Evolutionary conservation across 2,113 vertebrate species (phyloP), one percentile per base, ranked within the genome.

Genomic region (Porphyrio hochstetteri): DNA sequence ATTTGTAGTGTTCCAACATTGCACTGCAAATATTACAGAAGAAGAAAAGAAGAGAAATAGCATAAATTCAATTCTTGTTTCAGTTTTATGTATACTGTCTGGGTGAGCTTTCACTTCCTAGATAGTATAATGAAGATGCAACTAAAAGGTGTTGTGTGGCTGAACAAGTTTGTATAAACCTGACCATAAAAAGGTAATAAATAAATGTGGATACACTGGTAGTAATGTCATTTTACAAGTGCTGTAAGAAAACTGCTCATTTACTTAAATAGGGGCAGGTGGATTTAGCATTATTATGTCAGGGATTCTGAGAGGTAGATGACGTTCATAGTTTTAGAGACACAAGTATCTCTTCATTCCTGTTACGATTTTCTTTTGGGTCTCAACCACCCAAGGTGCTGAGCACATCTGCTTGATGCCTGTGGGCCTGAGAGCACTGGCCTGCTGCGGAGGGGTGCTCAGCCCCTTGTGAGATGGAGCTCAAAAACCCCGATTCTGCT

Each of bases 221-320:
- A 82, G 65, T 44, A 69, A 87, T 64, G 64, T 84, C 57, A 42
- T 79, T 93, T 76, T 83, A 20, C 19, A 48, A 86, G 36, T 50
- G 56, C 65, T 93, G 36, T 83, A 31, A 74, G 76, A 91, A 74
- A 46, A 24, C 44, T 88, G 19, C 70, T 86, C 65, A 59, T 76
- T 55, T 88, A 24, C 82, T 93, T 95, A 83, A 81, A 53, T 93
- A 97, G 94, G 13, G 10, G 80, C 94, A 97, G 96, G 93, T 96
- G 82, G 86, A 87, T 94, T 25, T 96, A 96, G 92, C 59, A 25
- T 85, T 90, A 71, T 46, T 79, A 81, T 38, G 42, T 88, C 68
- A 97, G 90, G 92, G 82, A 87, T 96, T 91, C 78, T 90, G 75
- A 88, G 95, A 96, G 96, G 88, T 88, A 95, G 96, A 90, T 79